These are phyloP conservation scores for Tylochromis polylepis DNA, from an alignment of 2,113 vertebrate genomes.

Conservation along the genomic window DNA sequence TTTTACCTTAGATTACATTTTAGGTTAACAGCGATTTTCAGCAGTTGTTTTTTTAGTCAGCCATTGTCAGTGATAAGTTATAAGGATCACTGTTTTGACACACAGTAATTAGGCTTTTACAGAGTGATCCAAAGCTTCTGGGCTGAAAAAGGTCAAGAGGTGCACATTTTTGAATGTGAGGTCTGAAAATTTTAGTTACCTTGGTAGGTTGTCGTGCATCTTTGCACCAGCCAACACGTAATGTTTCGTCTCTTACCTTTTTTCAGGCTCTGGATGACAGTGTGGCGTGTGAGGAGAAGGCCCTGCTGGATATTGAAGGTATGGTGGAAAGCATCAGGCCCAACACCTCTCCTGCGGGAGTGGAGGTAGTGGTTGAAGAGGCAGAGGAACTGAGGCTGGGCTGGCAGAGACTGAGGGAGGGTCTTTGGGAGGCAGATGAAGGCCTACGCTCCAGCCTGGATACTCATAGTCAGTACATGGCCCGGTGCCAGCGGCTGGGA, in stretches of 20 bases:
- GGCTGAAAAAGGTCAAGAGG: not conserved
- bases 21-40: not conserved
- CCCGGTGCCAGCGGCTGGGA: constrained; percentile 68
- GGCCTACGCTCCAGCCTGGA: constrained; percentile 68
- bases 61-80: not conserved
- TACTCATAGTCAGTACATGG: constrained; percentile 70
- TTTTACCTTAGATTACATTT: not conserved
- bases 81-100: no score
- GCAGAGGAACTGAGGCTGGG: constrained; percentile 77
- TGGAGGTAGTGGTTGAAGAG: constrained; percentile 74
- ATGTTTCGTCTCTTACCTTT: not conserved
- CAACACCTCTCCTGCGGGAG: constrained; percentile 84
- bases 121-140: not conserved
- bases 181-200: not conserved
- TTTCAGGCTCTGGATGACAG: constrained; percentile 72
- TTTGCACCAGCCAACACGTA: not conserved
- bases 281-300: constrained; percentile 74
- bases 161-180: not conserved
- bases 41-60: no score
- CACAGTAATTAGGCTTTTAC: not conserved
- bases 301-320: constrained; percentile 75
- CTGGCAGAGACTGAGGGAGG: constrained; percentile 77
- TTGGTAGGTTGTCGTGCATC: not conserved
- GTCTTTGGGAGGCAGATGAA: constrained; percentile 67
- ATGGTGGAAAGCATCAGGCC: constrained; percentile 68